These are phyloP conservation scores for Timandra comae DNA, from an alignment of 2,888 invertebrate species.

Conservation along the genomic window DNA sequence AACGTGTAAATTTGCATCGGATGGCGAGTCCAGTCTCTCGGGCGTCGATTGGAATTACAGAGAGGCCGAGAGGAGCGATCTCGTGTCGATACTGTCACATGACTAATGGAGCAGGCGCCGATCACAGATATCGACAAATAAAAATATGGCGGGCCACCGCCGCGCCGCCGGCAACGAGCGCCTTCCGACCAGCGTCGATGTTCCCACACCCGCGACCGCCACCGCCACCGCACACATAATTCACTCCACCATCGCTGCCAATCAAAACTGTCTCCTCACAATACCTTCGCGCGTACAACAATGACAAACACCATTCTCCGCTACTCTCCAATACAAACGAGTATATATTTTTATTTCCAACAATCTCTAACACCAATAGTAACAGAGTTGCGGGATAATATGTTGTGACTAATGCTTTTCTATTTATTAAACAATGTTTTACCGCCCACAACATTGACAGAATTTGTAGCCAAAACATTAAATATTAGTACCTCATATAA, in stretches of 20 bases:
- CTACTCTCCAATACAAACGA: neutral
- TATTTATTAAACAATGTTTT: constrained; percentile 13
- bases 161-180: constrained; percentile 25
- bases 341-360: neutral
- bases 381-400: constrained; percentile 9
- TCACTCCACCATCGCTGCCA: constrained; percentile 17
- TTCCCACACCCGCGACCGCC: constrained; percentile 20
- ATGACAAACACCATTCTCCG: constrained; percentile 6
- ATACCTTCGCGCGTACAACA: constrained; percentile 3
- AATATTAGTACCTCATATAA: constrained; percentile 6
- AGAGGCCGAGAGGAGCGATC: constrained; percentile 59
- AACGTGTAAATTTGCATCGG: constrained; percentile 62
- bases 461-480: constrained; percentile 9
- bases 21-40: constrained; percentile 46
- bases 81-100: constrained; percentile 73
- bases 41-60: constrained; percentile 62
- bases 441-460: constrained; percentile 9
- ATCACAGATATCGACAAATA: constrained; percentile 70
- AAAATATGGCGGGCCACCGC: constrained; percentile 57
- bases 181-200: constrained; percentile 17
- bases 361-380: constrained; percentile 1
- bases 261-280: constrained; percentile 16
- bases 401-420: constrained; percentile 14
- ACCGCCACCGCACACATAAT: constrained; percentile 12
- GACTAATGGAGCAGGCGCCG: constrained; percentile 76